Evolutionary conservation across 2,797 vertebrate genomes (phyloP).

Genomic region (Naso thynnoides): DNA sequence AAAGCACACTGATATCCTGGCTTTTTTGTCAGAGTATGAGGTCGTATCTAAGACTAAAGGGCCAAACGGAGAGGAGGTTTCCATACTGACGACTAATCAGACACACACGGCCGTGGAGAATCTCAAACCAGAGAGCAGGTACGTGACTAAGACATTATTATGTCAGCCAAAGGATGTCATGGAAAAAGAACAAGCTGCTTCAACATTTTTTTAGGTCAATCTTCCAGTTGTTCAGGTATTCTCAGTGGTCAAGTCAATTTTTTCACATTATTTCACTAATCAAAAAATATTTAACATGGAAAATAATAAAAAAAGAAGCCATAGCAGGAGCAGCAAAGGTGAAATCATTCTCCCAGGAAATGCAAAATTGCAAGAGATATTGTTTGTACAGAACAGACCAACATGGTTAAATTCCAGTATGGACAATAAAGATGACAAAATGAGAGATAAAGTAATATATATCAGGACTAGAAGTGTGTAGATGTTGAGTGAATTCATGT

Average conservation of each 20-base stretch:
- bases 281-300: background rate
- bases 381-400: background rate
- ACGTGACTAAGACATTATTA: slow-evolving; percentile 33
- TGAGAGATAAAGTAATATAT: background rate
- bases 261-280: too few relatives aligned
- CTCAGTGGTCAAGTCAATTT: background rate
- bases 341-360: background rate
- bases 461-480: background rate
- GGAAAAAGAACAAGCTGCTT: background rate
- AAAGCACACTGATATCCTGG: slow-evolving; percentile 3
- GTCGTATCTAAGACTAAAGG: slow-evolving; percentile 92
- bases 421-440: background rate
- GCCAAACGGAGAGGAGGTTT: slow-evolving; percentile 87
- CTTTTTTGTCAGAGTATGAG: slow-evolving; percentile 89
- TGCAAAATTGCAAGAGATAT: background rate
- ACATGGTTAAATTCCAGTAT: background rate
- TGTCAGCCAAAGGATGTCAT: background rate
- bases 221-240: background rate
- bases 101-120: slow-evolving; percentile 98
- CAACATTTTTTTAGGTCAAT: background rate
- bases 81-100: slow-evolving; percentile 93
- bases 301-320: background rate
- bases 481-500: background rate
- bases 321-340: too few relatives aligned
- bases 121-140: slow-evolving; percentile 96